Evolutionary conservation across 2,113 vertebrate genomes (phyloP), one percentile per base, ranked within the genome.

Genomic region (Rhinogobius similis): DNA sequence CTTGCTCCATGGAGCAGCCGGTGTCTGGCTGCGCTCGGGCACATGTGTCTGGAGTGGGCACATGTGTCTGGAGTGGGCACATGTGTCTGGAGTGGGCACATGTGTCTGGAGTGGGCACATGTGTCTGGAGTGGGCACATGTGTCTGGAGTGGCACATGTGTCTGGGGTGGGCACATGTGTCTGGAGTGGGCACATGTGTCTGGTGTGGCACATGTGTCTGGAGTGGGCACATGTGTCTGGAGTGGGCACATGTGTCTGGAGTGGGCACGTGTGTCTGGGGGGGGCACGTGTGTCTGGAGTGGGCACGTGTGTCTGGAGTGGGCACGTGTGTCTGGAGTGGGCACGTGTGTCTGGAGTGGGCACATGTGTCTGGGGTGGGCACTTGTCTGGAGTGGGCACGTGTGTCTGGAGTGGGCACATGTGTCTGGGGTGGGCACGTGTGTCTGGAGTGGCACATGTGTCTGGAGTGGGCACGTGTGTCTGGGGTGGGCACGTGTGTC

Each of bases 11-110:
- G 32, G 56, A 44, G 55, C 52, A 26, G 52, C 53, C 50, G 78
- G 85, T 86, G 73, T 67, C 74, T 21, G 58, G 75, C 36, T 76
- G 72, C 58, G 70, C 80, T 79, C 82, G 86, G 81, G 69, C 75
- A 72, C 76, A 86, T 79, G 79, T 87, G 86, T 74, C 70, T 65
- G 63, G 44, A 3, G 16, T 6, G 44, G 16, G 43, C 43, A 20
- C 5, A 1, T 68, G 67, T 62, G 29, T 70, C 21, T 66, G 46
- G 52, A 68, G n/a, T n/a, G 29, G 62, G 41, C 58, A 53, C n/a
- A n/a, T n/a, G n/a, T n/a, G n/a, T n/a, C 16, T 18, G 4, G 16
- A 46, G 43, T 16, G n/a, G 16, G 43, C 43, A 20, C 5, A 1
- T 68, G 67, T 62, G 29, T 70, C 21, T 66, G 46, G 52, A 68